Percentiles rank a stretch among this genome's conserved stretches.
Evolutionary conservation across 2,113 vertebrate species (phyloP).

Genomic region (Ammodytes marinus): DNA sequence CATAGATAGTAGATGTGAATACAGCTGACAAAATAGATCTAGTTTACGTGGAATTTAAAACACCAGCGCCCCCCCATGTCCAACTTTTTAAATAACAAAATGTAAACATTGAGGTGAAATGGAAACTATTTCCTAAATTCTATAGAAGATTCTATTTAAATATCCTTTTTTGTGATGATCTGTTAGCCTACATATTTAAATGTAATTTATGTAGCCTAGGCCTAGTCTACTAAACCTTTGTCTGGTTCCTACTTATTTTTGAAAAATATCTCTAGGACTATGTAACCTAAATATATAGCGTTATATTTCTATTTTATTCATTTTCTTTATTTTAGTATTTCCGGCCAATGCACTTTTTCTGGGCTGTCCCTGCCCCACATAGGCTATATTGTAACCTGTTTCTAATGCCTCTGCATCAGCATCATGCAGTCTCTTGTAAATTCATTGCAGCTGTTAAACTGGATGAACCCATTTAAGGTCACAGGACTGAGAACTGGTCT

Average conservation of each 20-base stretch:
- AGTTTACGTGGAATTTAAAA: not conserved
- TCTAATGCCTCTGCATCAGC: not conserved
- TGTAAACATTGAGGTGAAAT: conserved; percentile 56
- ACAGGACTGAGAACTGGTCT: not conserved
- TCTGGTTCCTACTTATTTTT: not conserved
- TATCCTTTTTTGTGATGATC: too few relatives aligned
- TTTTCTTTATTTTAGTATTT: not conserved
- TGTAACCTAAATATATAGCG: not conserved
- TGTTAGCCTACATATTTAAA: too few relatives aligned
- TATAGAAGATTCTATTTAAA: too few relatives aligned
- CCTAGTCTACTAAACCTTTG: too few relatives aligned
- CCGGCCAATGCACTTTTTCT: not conserved
- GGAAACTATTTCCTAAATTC: not conserved
- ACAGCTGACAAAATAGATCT: conserved; percentile 35
- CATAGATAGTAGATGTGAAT: too few relatives aligned
- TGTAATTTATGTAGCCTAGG: too few relatives aligned
- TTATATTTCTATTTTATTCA: not conserved
- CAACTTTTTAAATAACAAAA: not conserved
- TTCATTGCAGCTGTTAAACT: conserved; percentile 13
- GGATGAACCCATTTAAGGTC: not conserved
- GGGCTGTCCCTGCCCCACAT: not conserved
- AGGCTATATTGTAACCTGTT: not conserved
- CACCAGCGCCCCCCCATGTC: not conserved
- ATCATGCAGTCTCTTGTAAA: not conserved
- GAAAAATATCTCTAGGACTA: not conserved